phyloP scores from a whole-genome alignment of 2,113 vertebrate species.

The Arizona elegans region DNA sequence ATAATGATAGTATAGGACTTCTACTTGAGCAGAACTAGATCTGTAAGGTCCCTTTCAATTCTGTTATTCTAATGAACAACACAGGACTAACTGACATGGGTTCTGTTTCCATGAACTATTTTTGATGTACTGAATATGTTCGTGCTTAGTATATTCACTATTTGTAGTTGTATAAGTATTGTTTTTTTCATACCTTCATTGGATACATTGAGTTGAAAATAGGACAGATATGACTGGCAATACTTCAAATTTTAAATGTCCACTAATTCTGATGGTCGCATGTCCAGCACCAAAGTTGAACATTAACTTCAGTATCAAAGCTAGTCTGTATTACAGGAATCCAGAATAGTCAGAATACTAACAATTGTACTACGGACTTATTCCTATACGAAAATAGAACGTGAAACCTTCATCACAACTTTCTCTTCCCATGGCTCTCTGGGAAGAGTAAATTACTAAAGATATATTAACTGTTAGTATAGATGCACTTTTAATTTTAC shows the following conservation, averaged over 20 bases:
- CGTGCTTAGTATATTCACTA: not conserved
- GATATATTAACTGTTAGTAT: rapidly evolving
- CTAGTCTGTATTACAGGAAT: not conserved
- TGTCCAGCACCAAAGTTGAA: not conserved
- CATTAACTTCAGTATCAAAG: not conserved
- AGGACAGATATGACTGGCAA: not conserved
- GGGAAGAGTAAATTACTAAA: not conserved
- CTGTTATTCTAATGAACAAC: not conserved
- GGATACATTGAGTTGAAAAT: not conserved
- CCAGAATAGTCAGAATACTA: not conserved
- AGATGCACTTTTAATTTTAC: not conserved
- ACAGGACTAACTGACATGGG: not conserved
- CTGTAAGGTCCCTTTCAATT: not conserved
- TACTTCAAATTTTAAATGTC: not conserved
- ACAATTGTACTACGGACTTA: not conserved
- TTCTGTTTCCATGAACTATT: not conserved
- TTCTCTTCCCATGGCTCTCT: not conserved
- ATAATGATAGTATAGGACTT: not conserved
- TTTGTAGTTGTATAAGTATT: not conserved
- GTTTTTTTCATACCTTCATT: not conserved
- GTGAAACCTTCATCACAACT: not conserved
- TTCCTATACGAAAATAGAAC: not conserved
- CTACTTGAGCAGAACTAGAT: too few relatives aligned
- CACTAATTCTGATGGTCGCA: not conserved
- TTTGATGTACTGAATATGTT: not conserved